Percentiles rank a stretch among this genome's conserved stretches.
Conservation (phyloP, 1,140 invertebrate species). For the Eciton burchellii region DNA sequence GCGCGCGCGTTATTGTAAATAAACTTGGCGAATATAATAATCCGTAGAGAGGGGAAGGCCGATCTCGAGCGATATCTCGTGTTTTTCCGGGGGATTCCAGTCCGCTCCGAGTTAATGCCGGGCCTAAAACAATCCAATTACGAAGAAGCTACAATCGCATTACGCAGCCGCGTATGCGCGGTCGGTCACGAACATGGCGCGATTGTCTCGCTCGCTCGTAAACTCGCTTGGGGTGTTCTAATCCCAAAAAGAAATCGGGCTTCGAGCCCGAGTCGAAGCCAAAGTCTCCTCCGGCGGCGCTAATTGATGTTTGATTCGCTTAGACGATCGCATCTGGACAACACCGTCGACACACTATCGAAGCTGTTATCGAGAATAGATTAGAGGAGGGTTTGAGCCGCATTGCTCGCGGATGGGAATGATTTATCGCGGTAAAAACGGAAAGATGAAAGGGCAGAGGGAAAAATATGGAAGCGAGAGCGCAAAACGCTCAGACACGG, state of each 20-base stretch:
- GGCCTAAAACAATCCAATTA: constrained; percentile 45
- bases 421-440: neutral
- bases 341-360: constrained; percentile 38
- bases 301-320: constrained; percentile 55
- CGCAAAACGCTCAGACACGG: too few relatives aligned
- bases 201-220: constrained; percentile 28
- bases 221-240: constrained; percentile 27
- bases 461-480: neutral
- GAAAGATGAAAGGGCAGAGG: neutral
- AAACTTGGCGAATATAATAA: constrained; percentile 3
- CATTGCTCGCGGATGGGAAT: neutral
- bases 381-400: constrained; percentile 36
- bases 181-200: constrained; percentile 21
- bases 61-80: constrained; percentile 1
- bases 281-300: constrained; percentile 10
- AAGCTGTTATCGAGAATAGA: constrained; percentile 10
- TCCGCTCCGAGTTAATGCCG: constrained; percentile 4
- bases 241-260: constrained; percentile 47
- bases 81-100: constrained; percentile 12
- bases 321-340: constrained; percentile 44
- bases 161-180: neutral
- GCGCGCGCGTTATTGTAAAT: neutral
- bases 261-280: constrained; percentile 1
- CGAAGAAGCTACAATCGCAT: constrained; percentile 35
- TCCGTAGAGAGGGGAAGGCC: neutral